Evolutionary conservation across 2,797 vertebrate species (phyloP).

Genomic region (Neosilurus mollespiculum): DNA sequence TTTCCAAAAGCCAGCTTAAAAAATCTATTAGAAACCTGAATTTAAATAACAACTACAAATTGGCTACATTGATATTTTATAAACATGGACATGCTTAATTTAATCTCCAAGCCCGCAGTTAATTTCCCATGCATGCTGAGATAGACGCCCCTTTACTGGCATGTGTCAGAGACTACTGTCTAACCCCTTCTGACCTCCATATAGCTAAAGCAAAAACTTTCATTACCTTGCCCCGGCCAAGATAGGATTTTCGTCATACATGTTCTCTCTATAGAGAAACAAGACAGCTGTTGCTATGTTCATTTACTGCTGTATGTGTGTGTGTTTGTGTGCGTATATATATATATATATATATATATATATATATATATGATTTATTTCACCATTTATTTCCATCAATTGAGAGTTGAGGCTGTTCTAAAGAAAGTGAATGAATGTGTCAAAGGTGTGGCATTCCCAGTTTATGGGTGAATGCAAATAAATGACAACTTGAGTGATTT

Average conservation of each 20-base stretch:
- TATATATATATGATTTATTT: too few relatives aligned
- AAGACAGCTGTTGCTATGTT: not conserved
- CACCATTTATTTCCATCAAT: not conserved
- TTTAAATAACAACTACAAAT: not conserved
- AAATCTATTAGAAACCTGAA: not conserved
- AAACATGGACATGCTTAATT: not conserved
- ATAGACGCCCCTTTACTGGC: not conserved
- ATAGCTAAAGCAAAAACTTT: not conserved
- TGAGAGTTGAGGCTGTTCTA: not conserved
- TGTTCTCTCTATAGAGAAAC: not conserved
- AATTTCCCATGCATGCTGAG: not conserved
- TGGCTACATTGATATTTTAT: not conserved
- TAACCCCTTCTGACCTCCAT: not conserved
- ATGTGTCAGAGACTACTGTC: not conserved
- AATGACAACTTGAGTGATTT: conserved; percentile 12
- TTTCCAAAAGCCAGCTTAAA: not conserved
- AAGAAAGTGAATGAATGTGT: conserved; percentile 23
- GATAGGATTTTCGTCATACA: not conserved
- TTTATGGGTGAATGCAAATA: conserved; percentile 24
- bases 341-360: too few relatives aligned
- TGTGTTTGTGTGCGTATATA: too few relatives aligned
- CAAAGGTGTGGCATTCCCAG: conserved; percentile 3
- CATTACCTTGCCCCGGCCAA: not conserved
- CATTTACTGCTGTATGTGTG: not conserved
- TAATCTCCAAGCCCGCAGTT: not conserved